Conservation (phyloP, 1,140 invertebrate genomes). For the Diorhabda carinulata region DNA sequence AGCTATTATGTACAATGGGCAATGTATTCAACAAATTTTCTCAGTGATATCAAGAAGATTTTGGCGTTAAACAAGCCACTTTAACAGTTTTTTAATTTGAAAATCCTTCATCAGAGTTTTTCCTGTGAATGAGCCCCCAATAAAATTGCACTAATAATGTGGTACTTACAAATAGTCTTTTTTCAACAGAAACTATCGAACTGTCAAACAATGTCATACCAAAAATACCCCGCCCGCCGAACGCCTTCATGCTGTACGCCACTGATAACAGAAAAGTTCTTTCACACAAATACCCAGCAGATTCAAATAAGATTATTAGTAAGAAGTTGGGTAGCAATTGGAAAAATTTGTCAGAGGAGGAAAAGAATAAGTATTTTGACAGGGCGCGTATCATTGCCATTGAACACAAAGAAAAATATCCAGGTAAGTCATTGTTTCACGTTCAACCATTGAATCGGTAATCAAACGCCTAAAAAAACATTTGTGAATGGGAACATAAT, state of each 20-base stretch:
- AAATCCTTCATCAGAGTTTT: too few relatives aligned
- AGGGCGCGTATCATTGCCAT: slow-evolving; percentile 56
- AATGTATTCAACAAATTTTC: too few relatives aligned
- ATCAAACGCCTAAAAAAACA: neutral
- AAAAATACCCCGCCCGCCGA: slow-evolving; percentile 60
- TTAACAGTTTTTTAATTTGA: too few relatives aligned
- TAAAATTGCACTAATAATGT: too few relatives aligned
- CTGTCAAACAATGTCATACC: slow-evolving; percentile 2
- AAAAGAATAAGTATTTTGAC: slow-evolving; percentile 57
- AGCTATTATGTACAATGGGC: too few relatives aligned
- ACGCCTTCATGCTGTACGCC: slow-evolving; percentile 66
- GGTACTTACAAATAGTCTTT: too few relatives aligned
- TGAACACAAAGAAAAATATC: slow-evolving; percentile 63
- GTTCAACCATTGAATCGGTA: neutral
- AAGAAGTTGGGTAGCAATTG: slow-evolving; percentile 56
- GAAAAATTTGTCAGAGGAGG: slow-evolving; percentile 52
- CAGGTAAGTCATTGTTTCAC: slow-evolving; percentile 40
- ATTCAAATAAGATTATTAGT: slow-evolving; percentile 63
- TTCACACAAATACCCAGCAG: slow-evolving; percentile 53
- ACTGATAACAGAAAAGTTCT: slow-evolving; percentile 59
- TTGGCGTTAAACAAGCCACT: too few relatives aligned
- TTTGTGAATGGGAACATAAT: neutral
- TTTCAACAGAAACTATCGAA: too few relatives aligned
- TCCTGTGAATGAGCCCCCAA: too few relatives aligned
- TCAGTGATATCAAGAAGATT: too few relatives aligned